Base-by-base conservation (phyloP, 30 jellyfish, hydroid and myxozoan species). In the Pelagia noctiluca region DNA sequence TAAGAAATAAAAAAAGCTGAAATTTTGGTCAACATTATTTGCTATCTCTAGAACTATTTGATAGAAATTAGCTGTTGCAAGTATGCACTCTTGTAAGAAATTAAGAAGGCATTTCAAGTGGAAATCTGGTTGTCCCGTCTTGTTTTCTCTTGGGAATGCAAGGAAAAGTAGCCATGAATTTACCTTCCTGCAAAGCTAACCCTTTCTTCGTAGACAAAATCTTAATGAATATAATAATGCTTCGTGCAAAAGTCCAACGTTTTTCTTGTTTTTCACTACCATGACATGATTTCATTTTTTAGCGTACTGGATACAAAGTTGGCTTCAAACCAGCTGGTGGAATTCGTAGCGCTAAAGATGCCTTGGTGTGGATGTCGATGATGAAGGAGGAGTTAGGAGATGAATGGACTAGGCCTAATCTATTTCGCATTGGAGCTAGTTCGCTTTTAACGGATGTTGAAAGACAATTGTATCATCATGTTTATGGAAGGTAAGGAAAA, bases 281-380 rank as follows among this genome's bases (percentile, higher is more conserved):
- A 19, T 47, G 61, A 10, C 61, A 47, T 10, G 19, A 47, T 8
- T 63, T 29, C 31, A 25, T 24, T 28, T 28, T 72, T 7, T 38
- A 92, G 98, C 82, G 90, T 12, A 92, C 98, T 35, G 98, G 98
- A 16, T 85, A 69, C 77, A 92, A 92, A 64, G 93, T 92, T 82
- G 98, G 98, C 52, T 92, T 92, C 80, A 92, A 92, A 68, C 98
- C 98, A 0, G 98, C 98, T 16, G 98, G 98, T 12, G 98, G 98
- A 33, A 92, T 92, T 35, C 89, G 98, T 12, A 88, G 96, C 24
- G 98, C 98, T 11, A 92, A 92, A 53, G 98, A 92, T n/a, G 85
- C 98, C 12, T 72, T 92, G 31, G 96, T 87, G 22, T 92, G 98
- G 98, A 50, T 92, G 49, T 85, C 98, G 16, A 75, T 92, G 89